Conservation (phyloP, 2,888 invertebrate genomes). For the Megamerina dolium region DNA sequence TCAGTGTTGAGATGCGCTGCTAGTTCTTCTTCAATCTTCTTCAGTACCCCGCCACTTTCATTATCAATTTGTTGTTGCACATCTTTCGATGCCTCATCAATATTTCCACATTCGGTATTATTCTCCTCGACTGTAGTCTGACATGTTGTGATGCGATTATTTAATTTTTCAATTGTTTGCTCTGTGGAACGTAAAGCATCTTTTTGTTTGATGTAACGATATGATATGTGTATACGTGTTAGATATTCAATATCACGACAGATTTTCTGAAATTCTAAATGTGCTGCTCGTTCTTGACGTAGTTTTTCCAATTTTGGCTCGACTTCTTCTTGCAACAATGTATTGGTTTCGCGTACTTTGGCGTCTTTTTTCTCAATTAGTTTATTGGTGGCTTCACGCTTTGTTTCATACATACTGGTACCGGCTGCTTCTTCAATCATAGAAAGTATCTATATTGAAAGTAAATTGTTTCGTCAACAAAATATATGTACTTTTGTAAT, state of each 20-base stretch:
- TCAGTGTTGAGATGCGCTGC: constrained; percentile 61
- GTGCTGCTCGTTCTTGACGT: constrained; percentile 76
- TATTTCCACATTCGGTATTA: constrained; percentile 51
- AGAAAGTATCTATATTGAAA: constrained; percentile 64
- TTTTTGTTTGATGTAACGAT: constrained; percentile 49
- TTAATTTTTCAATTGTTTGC: constrained; percentile 53
- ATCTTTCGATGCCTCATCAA: constrained; percentile 57
- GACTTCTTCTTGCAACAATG: constrained; percentile 75
- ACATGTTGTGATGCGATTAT: constrained; percentile 56
- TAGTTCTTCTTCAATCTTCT: constrained; percentile 59
- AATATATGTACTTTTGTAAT: no score
- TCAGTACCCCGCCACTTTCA: constrained; percentile 61
- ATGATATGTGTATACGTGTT: constrained; percentile 55
- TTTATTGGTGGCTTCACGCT: constrained; percentile 78
- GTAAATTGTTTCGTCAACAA: no score
- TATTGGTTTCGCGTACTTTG: constrained; percentile 79
- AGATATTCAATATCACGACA: constrained; percentile 79
- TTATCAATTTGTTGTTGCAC: constrained; percentile 62
- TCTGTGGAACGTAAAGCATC: constrained; percentile 52
- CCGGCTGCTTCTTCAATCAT: constrained; percentile 99
- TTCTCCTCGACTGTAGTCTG: constrained; percentile 54
- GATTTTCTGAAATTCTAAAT: constrained; percentile 80
- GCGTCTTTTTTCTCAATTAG: constrained; percentile 89
- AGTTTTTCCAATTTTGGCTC: constrained; percentile 82
- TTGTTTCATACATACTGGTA: constrained; percentile 92